Evolutionary conservation across 2,888 invertebrate species (phyloP).

Genomic region (Andrena haemorrhoa): DNA sequence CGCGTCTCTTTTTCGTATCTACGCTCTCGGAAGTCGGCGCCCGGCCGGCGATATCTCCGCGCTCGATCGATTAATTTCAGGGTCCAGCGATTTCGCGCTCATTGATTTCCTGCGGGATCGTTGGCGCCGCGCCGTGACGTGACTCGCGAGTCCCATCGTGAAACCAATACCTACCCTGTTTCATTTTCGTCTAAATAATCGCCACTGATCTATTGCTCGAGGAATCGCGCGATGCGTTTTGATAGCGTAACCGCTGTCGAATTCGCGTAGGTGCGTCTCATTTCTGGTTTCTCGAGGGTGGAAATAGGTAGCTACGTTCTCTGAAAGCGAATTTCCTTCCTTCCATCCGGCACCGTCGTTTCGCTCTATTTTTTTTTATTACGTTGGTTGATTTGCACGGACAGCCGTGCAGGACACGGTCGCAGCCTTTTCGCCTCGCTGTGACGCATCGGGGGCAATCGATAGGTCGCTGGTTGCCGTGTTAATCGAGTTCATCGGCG

Average conservation of each 20-base stretch:
- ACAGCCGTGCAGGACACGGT: no score
- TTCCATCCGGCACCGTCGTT: no score
- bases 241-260: constrained; percentile 17
- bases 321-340: no score
- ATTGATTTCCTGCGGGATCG: constrained; percentile 35
- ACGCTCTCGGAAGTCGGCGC: constrained; percentile 39
- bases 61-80: constrained; percentile 53
- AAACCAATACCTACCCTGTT: background rate
- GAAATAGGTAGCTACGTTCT: no score
- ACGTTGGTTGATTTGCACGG: no score
- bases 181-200: background rate
- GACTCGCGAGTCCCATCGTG: background rate
- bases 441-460: no score
- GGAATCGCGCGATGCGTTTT: background rate
- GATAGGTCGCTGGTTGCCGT: background rate
- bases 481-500: no score
- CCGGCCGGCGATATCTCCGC: constrained; percentile 44
- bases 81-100: constrained; percentile 22
- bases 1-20: constrained; percentile 20
- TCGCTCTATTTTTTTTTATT: no score
- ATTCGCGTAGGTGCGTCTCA: background rate
- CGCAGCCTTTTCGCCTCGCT: no score
- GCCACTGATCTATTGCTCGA: no score
- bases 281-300: background rate
- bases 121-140: background rate